phyloP scores from a whole-genome alignment of 2,113 vertebrate genomes.

The Sylvietta virens region DNA sequence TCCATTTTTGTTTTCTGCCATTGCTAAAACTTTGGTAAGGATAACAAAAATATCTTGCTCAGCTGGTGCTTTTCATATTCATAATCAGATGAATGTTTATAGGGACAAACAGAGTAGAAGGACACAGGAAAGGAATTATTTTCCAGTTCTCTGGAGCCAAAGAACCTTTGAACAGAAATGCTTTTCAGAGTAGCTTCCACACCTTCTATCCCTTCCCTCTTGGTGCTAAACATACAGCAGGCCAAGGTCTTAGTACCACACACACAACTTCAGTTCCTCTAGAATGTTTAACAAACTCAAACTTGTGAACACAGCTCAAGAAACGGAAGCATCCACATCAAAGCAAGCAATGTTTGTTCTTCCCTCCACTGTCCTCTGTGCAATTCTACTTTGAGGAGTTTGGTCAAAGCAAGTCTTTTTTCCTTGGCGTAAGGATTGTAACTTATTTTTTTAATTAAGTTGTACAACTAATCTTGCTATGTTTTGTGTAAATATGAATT shows the following conservation, averaged over 20 bases:
- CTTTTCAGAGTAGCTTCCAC: not conserved
- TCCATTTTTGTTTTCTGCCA: not conserved
- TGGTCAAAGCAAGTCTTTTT: not conserved
- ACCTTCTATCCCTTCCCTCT: not conserved
- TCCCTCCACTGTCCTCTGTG: not conserved
- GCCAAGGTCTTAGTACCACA: not conserved
- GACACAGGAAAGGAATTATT: not conserved
- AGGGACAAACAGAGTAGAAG: not conserved
- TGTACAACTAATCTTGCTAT: not conserved
- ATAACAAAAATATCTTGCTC: not conserved
- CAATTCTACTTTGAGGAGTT: not conserved
- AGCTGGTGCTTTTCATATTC: not conserved
- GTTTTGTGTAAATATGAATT: not conserved
- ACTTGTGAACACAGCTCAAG: not conserved
- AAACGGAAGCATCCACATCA: not conserved
- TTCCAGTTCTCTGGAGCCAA: not conserved
- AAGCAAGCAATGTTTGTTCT: not conserved
- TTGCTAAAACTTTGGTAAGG: not conserved
- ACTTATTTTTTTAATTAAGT: not conserved
- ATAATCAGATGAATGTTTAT: not conserved
- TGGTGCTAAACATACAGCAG: not conserved
- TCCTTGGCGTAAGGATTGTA: not conserved
- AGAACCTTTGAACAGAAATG: not conserved
- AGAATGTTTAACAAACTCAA: not conserved
- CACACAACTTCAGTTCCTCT: not conserved